A percentile compares a stretch with the other conserved stretches of the same genome.
These are phyloP conservation scores for Ardeotis arabs DNA, from an alignment of 2,113 vertebrate species.

Conservation along the genomic window DNA sequence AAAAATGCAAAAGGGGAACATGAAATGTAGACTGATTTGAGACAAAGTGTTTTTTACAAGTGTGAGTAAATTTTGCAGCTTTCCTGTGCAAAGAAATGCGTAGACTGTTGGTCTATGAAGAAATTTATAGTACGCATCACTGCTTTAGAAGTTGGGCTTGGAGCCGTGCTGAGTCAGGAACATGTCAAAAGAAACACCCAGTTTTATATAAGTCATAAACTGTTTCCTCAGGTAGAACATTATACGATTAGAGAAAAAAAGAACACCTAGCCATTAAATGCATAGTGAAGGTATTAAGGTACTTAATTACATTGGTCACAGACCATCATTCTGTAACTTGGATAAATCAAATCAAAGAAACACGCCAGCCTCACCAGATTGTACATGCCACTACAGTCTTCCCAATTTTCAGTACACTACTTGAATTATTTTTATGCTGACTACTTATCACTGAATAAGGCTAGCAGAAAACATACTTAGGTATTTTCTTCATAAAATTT, in stretches of 20 bases:
- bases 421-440: constrained; percentile 49
- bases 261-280: constrained; percentile 61
- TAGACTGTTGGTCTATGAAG: constrained; percentile 1
- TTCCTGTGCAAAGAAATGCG: background rate
- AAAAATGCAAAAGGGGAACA: background rate
- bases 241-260: constrained; percentile 64
- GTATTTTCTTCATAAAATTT: background rate
- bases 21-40: background rate
- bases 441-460: constrained; percentile 25
- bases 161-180: constrained; percentile 66
- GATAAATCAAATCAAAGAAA: constrained; percentile 62
- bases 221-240: constrained; percentile 68
- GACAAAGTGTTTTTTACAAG: background rate
- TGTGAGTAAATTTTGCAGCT: background rate
- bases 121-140: constrained; percentile 4
- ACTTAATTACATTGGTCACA: constrained; percentile 67
- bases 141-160: constrained; percentile 48
- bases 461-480: background rate
- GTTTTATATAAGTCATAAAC: constrained; percentile 72
- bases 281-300: constrained; percentile 63
- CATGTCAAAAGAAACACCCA: constrained; percentile 67
- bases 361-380: constrained; percentile 48
- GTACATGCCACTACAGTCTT: constrained; percentile 59
- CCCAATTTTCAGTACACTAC: constrained; percentile 7
- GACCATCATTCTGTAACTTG: constrained; percentile 36